Conservation (phyloP, 2,888 invertebrate species). For the Tetanocera ferruginea region DNA sequence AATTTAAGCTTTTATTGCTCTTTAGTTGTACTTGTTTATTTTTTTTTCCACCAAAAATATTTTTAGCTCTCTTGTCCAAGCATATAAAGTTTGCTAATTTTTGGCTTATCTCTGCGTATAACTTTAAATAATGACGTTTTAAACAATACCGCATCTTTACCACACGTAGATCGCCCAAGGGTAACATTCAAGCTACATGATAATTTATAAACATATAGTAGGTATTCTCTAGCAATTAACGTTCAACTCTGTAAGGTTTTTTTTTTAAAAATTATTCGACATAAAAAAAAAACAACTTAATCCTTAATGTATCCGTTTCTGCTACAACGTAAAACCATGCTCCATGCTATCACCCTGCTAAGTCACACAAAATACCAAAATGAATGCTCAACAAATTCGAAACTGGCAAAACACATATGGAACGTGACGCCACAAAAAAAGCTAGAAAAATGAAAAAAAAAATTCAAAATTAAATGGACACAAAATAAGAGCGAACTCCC, state of each 20-base stretch:
- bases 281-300: background rate
- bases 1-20: too few relatives aligned
- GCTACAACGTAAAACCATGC: background rate
- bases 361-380: conserved; percentile 4
- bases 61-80: too few relatives aligned
- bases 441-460: background rate
- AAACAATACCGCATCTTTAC: too few relatives aligned
- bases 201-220: too few relatives aligned
- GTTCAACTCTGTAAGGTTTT: conserved; percentile 17
- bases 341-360: background rate
- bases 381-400: background rate
- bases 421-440: background rate
- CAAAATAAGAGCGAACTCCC: background rate
- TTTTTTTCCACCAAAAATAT: too few relatives aligned
- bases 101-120: too few relatives aligned
- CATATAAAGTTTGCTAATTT: too few relatives aligned
- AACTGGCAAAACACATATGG: background rate
- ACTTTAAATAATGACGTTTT: too few relatives aligned
- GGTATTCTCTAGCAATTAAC: conserved; percentile 23
- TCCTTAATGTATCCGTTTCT: background rate
- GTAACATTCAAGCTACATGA: too few relatives aligned
- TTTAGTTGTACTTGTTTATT: too few relatives aligned
- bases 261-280: background rate
- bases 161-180: too few relatives aligned
- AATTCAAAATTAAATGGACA: background rate